Percentiles rank a stretch among this genome's conserved stretches.
phyloP scores from a whole-genome alignment of 1,140 invertebrate species.

The Centruroides sculpturatus region DNA sequence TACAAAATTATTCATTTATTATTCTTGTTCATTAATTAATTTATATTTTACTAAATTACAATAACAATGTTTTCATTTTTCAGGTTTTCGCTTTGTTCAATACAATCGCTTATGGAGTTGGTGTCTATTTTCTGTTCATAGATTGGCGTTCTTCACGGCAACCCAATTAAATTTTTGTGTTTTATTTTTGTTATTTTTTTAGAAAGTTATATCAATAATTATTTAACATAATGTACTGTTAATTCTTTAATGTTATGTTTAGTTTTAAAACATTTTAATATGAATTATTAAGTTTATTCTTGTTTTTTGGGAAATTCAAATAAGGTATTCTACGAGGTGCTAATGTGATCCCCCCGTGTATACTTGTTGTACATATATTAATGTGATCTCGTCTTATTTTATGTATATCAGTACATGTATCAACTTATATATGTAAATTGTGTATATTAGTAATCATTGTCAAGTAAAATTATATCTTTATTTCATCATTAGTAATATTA shows the following conservation, averaged over 20 bases:
- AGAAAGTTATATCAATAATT: too few species aligned
- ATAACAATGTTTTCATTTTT: constrained; percentile 20
- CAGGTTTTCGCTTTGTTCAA: constrained; percentile 69
- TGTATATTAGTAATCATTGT: too few species aligned
- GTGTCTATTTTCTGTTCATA: constrained; percentile 54
- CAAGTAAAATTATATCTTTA: too few species aligned
- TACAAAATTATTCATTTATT: too few species aligned
- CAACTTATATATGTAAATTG: too few species aligned
- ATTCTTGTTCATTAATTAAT: too few species aligned
- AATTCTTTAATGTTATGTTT: constrained; percentile 38
- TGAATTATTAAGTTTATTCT: not conserved
- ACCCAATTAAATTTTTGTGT: not conserved
- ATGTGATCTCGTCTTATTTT: too few species aligned
- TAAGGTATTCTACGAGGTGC: constrained; percentile 52
- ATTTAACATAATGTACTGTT: constrained; percentile 16
- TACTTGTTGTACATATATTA: too few species aligned
- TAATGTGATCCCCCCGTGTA: not conserved
- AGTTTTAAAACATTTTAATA: constrained; percentile 31
- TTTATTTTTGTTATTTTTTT: too few species aligned
- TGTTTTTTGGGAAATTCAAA: constrained; percentile 1
- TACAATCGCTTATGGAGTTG: constrained; percentile 56
- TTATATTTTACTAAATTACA: too few species aligned
- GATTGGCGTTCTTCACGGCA: constrained; percentile 45
- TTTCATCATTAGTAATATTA: too few species aligned
- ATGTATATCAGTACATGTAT: too few species aligned